phyloP scores from a whole-genome alignment of 2,113 vertebrate species.

The Theristicus caerulescens region DNA sequence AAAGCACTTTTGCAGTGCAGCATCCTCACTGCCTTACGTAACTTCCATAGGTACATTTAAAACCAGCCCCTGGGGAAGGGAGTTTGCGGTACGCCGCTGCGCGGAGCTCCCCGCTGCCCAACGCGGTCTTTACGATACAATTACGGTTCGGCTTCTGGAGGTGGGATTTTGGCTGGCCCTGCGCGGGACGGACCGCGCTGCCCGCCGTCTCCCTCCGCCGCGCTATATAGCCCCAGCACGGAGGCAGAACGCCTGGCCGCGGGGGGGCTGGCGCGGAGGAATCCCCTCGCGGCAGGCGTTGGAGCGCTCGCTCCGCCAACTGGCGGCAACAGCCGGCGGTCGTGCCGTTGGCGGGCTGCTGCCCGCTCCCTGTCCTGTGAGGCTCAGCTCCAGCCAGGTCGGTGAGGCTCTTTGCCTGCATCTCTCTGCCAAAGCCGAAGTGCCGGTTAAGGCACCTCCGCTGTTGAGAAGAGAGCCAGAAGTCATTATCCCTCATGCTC shows the following conservation, averaged over 20 bases:
- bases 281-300: fast-evolving
- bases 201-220: too few species aligned
- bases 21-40: fast-evolving
- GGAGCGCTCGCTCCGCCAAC: fast-evolving
- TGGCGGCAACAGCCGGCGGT: fast-evolving
- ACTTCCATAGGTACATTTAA: fast-evolving
- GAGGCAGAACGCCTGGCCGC: fast-evolving
- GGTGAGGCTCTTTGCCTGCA: fast-evolving
- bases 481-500: fast-evolving
- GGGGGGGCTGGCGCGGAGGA: not conserved
- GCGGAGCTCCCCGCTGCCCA: too few species aligned
- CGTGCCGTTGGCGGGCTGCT: fast-evolving
- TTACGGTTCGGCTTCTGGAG: fast-evolving
- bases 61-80: fast-evolving
- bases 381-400: fast-evolving
- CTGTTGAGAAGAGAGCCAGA: not conserved
- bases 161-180: fast-evolving
- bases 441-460: not conserved
- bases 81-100: fast-evolving
- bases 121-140: fast-evolving
- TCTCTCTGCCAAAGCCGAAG: not conserved
- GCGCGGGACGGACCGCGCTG: too few species aligned
- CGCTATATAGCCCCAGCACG: fast-evolving
- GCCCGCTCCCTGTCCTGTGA: fast-evolving
- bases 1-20: fast-evolving